Percentiles rank a stretch among this genome's conserved stretches.
These are phyloP conservation scores for Paraplagusia blochii DNA, from an alignment of 2,113 vertebrate genomes.

Conservation along the genomic window DNA sequence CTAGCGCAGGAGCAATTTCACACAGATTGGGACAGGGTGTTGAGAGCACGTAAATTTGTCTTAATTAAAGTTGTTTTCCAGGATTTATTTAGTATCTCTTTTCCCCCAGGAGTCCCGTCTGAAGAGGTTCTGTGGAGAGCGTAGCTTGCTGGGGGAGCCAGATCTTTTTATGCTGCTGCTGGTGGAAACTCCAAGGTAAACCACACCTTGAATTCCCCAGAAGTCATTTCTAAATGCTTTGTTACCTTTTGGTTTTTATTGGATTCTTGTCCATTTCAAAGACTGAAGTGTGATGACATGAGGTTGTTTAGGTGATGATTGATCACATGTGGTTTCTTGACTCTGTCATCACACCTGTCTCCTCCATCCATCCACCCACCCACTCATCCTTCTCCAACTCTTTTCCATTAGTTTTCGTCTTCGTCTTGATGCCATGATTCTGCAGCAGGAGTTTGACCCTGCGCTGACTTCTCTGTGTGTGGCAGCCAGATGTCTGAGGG, in stretches of 20 bases:
- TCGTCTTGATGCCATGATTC: slow-evolving; percentile 79
- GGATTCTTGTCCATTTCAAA: neutral
- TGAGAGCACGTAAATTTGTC: slow-evolving; percentile 11
- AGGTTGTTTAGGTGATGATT: slow-evolving; percentile 51
- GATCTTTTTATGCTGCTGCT: slow-evolving; percentile 78
- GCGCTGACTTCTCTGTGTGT: slow-evolving; percentile 79
- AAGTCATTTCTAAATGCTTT: neutral
- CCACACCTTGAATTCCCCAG: neutral
- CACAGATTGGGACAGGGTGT: slow-evolving; percentile 41
- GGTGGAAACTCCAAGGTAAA: slow-evolving; percentile 77
- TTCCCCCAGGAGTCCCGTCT: slow-evolving; percentile 72
- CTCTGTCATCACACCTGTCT: slow-evolving; percentile 24
- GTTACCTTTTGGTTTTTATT: neutral
- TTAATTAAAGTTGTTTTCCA: slow-evolving; percentile 12
- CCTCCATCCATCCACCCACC: neutral
- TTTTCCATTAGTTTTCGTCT: slow-evolving; percentile 72
- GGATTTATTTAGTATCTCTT: slow-evolving; percentile 32
- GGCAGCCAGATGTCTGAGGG: slow-evolving; percentile 79
- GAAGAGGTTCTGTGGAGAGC: slow-evolving; percentile 70
- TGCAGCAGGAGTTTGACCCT: slow-evolving; percentile 82
- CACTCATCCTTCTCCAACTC: slow-evolving; percentile 13
- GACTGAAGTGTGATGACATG: slow-evolving; percentile 4
- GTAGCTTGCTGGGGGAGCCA: slow-evolving; percentile 70
- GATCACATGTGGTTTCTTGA: slow-evolving; percentile 42
- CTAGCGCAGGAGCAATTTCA: slow-evolving; percentile 11